Conservation (phyloP, 2,797 vertebrate genomes). For the Phalanger gymnotis region DNA sequence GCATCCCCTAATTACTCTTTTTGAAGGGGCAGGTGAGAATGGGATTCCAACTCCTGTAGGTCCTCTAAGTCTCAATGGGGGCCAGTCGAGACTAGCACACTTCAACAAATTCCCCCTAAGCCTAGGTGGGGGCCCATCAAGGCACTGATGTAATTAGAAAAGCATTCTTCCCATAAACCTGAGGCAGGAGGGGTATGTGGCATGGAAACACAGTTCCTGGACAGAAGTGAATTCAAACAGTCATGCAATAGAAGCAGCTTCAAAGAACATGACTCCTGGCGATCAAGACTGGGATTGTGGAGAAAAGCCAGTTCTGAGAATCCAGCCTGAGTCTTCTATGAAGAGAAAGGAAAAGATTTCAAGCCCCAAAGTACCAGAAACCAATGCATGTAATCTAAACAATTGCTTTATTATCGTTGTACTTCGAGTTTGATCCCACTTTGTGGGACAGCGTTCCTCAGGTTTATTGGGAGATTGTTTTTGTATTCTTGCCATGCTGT, state of each 20-base stretch:
- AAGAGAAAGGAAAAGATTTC: neutral
- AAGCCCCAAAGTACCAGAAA: neutral
- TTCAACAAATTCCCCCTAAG: too few species aligned
- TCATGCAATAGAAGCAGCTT: neutral
- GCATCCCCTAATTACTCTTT: too few species aligned
- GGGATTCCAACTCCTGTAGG: too few species aligned
- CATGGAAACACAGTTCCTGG: neutral
- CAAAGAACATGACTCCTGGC: neutral
- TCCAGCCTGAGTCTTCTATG: neutral
- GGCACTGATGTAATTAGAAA: neutral
- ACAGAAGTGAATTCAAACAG: neutral
- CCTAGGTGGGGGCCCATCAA: too few species aligned
- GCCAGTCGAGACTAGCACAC: too few species aligned
- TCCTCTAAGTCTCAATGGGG: too few species aligned
- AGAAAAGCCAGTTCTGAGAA: neutral
- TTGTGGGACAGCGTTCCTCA: neutral
- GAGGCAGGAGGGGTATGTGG: neutral
- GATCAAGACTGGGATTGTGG: neutral
- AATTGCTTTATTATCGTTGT: neutral
- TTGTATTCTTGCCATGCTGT: neutral
- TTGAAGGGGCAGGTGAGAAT: too few species aligned
- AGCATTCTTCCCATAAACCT: neutral
- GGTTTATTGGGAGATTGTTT: neutral
- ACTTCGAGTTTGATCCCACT: neutral
- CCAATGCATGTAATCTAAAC: neutral